phyloP scores from a whole-genome alignment of 1,140 invertebrate species.

The Whitmania pigra region DNA sequence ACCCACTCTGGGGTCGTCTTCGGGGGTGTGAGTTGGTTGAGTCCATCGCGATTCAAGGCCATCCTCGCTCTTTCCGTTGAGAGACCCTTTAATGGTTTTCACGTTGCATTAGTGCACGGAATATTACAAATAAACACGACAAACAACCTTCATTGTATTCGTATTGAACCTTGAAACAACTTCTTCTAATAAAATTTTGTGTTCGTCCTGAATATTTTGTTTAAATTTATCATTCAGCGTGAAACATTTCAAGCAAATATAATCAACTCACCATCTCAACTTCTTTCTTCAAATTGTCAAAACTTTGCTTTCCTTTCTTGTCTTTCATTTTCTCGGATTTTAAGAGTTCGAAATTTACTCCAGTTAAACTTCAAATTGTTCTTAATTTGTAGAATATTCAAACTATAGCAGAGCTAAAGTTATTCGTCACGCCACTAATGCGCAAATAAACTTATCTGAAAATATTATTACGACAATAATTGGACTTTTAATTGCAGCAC shows the following conservation, averaged over 20 bases:
- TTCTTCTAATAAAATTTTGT: conserved; percentile 12
- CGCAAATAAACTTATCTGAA: too few relatives aligned
- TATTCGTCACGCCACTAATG: too few relatives aligned
- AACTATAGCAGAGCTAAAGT: too few relatives aligned
- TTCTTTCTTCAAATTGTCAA: conserved; percentile 19
- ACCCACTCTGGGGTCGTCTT: neutral
- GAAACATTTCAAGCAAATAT: too few relatives aligned
- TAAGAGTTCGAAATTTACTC: too few relatives aligned
- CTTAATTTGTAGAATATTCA: too few relatives aligned
- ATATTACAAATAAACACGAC: too few relatives aligned
- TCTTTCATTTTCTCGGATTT: too few relatives aligned
- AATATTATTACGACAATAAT: too few relatives aligned
- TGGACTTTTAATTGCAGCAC: too few relatives aligned
- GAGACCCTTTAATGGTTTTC: neutral
- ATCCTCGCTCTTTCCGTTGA: neutral
- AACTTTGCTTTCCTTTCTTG: conserved; percentile 7
- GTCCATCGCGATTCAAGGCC: neutral
- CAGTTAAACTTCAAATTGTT: too few relatives aligned
- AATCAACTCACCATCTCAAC: conserved; percentile 10
- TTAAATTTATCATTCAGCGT: neutral
- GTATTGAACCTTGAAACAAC: conserved; percentile 12
- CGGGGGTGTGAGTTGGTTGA: neutral
- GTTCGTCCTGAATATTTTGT: conserved; percentile 7
- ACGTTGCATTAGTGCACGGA: too few relatives aligned
- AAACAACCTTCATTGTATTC: conserved; percentile 4